Evolutionary conservation across 2,113 vertebrate species (phyloP).

Genomic region (Phyllostomus discolor): DNA sequence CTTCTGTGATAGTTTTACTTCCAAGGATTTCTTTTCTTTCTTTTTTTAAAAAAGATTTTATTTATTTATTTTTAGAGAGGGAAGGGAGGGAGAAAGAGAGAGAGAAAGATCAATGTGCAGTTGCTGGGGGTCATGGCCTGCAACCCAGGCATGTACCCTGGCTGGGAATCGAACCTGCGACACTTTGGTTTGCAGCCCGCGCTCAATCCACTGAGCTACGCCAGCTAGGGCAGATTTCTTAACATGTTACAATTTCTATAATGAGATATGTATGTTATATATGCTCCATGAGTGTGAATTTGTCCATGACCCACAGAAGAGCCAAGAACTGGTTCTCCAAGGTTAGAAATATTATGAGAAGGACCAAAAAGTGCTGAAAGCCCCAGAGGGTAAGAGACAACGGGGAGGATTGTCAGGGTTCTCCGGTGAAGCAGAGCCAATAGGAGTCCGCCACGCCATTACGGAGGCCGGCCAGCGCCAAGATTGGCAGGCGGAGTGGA

Average conservation of each 20-base stretch:
- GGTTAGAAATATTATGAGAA: not conserved
- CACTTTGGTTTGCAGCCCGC: too few relatives aligned
- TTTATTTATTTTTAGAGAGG: too few relatives aligned
- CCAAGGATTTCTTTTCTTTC: not conserved
- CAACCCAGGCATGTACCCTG: too few relatives aligned
- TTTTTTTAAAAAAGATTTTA: too few relatives aligned
- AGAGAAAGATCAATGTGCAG: too few relatives aligned
- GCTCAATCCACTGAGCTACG: too few relatives aligned
- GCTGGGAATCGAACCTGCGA: too few relatives aligned
- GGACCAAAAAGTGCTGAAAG: not conserved
- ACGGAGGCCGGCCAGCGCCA: not conserved
- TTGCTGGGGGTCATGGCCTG: too few relatives aligned
- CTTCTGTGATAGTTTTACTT: not conserved
- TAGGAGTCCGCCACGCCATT: not conserved
- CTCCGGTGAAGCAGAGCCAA: not conserved
- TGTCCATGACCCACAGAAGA: not conserved
- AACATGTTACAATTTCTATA: not conserved
- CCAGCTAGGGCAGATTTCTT: too few relatives aligned
- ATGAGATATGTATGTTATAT: not conserved
- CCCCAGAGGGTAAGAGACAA: not conserved
- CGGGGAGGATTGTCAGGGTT: not conserved
- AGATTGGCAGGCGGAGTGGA: not conserved
- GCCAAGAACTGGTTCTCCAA: not conserved
- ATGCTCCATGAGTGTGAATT: not conserved
- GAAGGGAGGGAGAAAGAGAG: too few relatives aligned